Conservation (phyloP, 2,888 invertebrate species). For the Ochropacha duplaris region DNA sequence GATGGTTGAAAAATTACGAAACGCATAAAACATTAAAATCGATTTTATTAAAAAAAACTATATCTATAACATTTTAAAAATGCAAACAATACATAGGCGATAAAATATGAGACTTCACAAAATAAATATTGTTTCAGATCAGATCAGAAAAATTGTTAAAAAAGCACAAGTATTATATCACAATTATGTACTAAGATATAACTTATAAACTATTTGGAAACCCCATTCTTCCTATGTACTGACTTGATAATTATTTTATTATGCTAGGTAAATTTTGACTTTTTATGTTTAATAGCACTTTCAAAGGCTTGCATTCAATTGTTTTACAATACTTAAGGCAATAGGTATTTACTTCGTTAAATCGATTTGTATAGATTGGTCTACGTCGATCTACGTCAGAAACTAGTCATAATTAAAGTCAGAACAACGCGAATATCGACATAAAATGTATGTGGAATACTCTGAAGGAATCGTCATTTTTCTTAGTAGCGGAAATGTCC, state of each 20-base stretch:
- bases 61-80: constrained; percentile 42
- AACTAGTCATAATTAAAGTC: too few relatives aligned
- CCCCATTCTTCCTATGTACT: constrained; percentile 4
- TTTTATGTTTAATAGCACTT: background rate
- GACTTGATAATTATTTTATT: constrained; percentile 12
- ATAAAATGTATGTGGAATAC: background rate
- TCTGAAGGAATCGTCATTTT: background rate
- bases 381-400: too few relatives aligned
- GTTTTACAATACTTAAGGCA: too few relatives aligned
- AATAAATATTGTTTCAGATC: constrained; percentile 35
- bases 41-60: constrained; percentile 34
- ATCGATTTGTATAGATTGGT: background rate
- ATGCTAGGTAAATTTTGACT: constrained; percentile 15
- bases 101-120: constrained; percentile 25
- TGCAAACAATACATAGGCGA: constrained; percentile 41
- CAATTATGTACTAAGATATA: constrained; percentile 59
- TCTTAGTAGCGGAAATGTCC: constrained; percentile 91
- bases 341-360: background rate
- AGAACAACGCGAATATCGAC: background rate
- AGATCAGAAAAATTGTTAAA: constrained; percentile 40
- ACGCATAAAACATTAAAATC: constrained; percentile 11
- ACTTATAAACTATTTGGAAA: constrained; percentile 8
- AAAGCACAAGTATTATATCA: constrained; percentile 68
- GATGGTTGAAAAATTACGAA: constrained; percentile 4
- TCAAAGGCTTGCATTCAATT: background rate